Base-by-base conservation (phyloP, 2,888 invertebrate genomes). In the Drosophila pegasa region DNA sequence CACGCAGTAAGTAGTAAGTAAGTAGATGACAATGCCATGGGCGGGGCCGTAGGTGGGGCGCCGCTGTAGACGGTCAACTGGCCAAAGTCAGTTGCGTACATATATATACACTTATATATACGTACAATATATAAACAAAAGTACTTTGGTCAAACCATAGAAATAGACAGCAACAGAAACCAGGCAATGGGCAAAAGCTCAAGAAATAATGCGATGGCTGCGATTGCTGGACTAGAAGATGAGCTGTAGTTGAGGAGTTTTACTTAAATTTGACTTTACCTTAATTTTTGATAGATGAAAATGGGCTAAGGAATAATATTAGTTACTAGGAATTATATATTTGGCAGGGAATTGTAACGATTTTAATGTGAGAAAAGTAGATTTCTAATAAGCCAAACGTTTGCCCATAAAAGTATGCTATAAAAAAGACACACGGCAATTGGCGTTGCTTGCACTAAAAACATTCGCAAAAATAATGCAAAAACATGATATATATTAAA, bases 1-100 rank as follows among this genome's bases (percentile, higher is more conserved):
- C 82, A 75, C 74, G 68, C 75, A 80, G 72, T 82, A 86, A 87
- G 88, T 84, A 88, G 87, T 80, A 86, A 86, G 75, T 84, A 84
- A 84, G 83, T 88, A 79, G 83, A 77, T 75, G 88, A 88, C 88
- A 84, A 88, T 88, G 72, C 55, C 33, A 45, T 41, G 47, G 71
- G 58, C 41, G 54, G 59, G 40, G 12, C 50, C 7, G 25, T 27
- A 47, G 40, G 51, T 27, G 50, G 29, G 18, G 29, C 29, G 33
- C 37, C 25, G 66, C 5, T 18, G 41, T 33, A 45, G 47, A 45
- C 20, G 66, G 59, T 57, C 48, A 75, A 64, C 59, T 69, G 59
- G 45, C 48, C 59, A 61, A 74, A 74, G 76, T 52, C 71, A 75
- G 63, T 56, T 50, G 35, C 22, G 16, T 31, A 16, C 10, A 43